Conservation (phyloP, 2,797 vertebrate species). For the Distichodus sexfasciatus region DNA sequence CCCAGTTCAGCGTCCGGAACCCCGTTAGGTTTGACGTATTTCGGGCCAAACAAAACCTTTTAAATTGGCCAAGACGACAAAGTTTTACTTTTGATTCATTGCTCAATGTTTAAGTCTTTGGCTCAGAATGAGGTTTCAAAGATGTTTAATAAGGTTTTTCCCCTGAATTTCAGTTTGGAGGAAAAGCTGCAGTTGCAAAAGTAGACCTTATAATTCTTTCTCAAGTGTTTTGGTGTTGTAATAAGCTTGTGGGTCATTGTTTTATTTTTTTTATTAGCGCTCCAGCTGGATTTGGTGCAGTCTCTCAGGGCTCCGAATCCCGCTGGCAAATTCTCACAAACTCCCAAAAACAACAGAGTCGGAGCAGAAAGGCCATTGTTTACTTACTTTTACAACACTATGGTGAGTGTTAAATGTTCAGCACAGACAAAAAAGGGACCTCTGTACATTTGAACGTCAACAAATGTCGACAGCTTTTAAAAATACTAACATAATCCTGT, state of each 20-base stretch:
- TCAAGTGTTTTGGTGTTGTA: slow-evolving; percentile 38
- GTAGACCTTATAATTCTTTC: slow-evolving; percentile 13
- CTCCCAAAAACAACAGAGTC: slow-evolving; percentile 8
- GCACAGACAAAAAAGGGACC: neutral
- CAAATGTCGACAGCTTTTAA: no score
- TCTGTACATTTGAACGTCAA: no score
- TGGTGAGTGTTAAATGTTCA: no score
- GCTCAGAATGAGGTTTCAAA: no score
- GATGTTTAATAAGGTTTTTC: no score
- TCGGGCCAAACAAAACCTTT: neutral
- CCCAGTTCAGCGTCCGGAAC: slow-evolving; percentile 49
- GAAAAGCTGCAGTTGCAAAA: neutral
- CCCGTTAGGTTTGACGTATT: neutral
- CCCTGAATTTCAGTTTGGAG: no score
- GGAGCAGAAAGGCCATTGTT: neutral
- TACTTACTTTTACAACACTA: no score
- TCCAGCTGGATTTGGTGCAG: slow-evolving; percentile 43
- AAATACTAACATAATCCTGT: no score
- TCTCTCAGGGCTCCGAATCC: slow-evolving; percentile 54
- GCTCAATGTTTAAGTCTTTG: neutral
- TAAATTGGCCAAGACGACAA: neutral
- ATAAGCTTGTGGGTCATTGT: slow-evolving; percentile 52
- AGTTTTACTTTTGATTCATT: neutral
- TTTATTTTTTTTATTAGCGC: slow-evolving; percentile 44
- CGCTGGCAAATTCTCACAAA: neutral